A percentile compares a stretch with the other conserved stretches of the same genome.
phyloP scores from a whole-genome alignment of 53 echinoderm and acorn worm genomes.

The Paelopatides confundens region DNA sequence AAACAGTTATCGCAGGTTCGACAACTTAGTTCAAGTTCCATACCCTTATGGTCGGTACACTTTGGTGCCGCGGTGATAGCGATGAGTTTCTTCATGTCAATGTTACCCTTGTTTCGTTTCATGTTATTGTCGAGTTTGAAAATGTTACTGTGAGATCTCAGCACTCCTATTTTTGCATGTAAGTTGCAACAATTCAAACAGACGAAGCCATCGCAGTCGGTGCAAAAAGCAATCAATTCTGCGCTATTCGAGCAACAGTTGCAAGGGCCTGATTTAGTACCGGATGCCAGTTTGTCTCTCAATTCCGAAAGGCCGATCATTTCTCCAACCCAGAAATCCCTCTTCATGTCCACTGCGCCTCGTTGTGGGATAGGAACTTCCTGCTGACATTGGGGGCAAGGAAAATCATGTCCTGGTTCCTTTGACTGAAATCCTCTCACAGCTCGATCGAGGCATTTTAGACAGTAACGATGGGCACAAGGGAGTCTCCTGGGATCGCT shows the following conservation, averaged over 20 bases:
- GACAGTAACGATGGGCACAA: constrained; percentile 31
- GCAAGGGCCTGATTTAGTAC: neutral
- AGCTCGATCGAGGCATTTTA: constrained; percentile 22
- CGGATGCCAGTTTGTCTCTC: constrained; percentile 19
- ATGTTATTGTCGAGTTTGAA: constrained; percentile 25
- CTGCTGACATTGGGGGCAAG: constrained; percentile 27
- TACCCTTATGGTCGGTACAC: constrained; percentile 13
- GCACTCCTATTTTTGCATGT: neutral
- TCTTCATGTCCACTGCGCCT: constrained; percentile 27
- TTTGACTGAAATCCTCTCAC: constrained; percentile 6
- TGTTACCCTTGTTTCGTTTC: constrained; percentile 16
- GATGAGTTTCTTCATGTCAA: constrained; percentile 26
- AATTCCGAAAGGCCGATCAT: constrained; percentile 4
- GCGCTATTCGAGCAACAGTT: neutral
- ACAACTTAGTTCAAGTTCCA: constrained; percentile 34
- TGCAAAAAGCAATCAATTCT: constrained; percentile 28
- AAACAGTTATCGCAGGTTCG: constrained; percentile 16
- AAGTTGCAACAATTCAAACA: constrained; percentile 30
- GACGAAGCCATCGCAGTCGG: constrained; percentile 35
- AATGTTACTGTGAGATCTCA: constrained; percentile 22
- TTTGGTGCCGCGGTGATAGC: neutral
- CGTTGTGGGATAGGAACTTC: neutral
- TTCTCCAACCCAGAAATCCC: constrained; percentile 23
- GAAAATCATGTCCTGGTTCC: neutral
- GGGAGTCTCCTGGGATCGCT: constrained; percentile 22